phyloP scores from a whole-genome alignment of 2,888 invertebrate species.

The Lepidocyrtinus sp. region DNA sequence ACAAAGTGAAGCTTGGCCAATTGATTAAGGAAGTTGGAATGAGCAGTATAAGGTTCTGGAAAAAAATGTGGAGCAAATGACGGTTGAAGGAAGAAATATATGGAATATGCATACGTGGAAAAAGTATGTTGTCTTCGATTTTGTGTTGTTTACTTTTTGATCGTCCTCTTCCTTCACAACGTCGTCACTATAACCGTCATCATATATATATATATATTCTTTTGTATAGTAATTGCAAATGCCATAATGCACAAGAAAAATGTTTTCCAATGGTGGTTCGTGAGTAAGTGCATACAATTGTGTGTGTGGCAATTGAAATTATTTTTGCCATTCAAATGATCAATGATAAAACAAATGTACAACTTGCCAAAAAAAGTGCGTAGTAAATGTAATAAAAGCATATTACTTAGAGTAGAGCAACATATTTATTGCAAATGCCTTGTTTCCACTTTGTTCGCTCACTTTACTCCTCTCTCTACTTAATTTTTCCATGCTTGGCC shows the following conservation, averaged over 20 bases:
- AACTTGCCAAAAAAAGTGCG: conserved; percentile 22
- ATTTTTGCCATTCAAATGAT: neutral
- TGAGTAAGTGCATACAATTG: neutral
- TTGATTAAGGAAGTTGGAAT: conserved; percentile 31
- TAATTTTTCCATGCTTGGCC: neutral
- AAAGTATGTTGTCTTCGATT: too few relatives aligned
- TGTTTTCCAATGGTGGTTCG: neutral
- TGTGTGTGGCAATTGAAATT: neutral
- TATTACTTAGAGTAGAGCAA: neutral
- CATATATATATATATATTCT: neutral
- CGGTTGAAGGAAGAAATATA: neutral
- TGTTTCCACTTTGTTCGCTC: neutral
- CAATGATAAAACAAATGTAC: neutral
- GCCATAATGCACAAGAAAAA: conserved; percentile 13
- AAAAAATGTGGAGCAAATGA: neutral
- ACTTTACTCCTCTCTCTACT: neutral
- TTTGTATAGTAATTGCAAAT: neutral
- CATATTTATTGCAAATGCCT: neutral
- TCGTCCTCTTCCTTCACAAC: neutral
- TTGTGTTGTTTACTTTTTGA: neutral
- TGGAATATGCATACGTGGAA: too few relatives aligned
- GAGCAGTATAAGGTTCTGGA: conserved; percentile 1
- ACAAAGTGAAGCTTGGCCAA: conserved; percentile 17
- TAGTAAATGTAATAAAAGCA: neutral
- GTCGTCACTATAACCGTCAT: neutral